phyloP scores from a whole-genome alignment of 1,140 invertebrate genomes.

The Trypoxylus dichotomus region DNA sequence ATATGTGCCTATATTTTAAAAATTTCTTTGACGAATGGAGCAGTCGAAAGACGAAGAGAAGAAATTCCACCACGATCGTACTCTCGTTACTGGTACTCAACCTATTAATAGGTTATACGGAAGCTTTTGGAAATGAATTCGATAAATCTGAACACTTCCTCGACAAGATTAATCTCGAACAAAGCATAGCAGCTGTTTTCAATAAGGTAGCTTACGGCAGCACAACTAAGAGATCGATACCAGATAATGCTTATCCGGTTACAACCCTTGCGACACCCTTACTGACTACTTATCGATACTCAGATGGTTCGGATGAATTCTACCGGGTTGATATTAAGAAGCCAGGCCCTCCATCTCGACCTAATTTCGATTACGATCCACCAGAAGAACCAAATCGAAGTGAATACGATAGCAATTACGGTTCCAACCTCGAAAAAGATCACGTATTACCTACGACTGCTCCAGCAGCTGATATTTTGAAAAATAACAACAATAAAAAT shows the following conservation, averaged over 20 bases:
- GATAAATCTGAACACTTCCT: constrained; percentile 49
- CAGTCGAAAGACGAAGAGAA: not conserved
- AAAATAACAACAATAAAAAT: constrained; percentile 69
- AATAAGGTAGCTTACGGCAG: constrained; percentile 70
- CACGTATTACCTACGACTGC: constrained; percentile 70
- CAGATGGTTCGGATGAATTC: constrained; percentile 50
- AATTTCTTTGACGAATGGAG: not conserved
- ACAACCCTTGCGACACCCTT: constrained; percentile 65
- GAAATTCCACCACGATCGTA: too few relatives aligned
- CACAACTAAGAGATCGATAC: constrained; percentile 67
- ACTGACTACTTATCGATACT: constrained; percentile 59
- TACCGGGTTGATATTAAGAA: constrained; percentile 49
- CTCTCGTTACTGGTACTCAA: not conserved
- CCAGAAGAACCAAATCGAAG: constrained; percentile 34
- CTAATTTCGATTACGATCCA: constrained; percentile 40
- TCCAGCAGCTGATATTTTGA: constrained; percentile 69
- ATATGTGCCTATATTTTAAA: constrained; percentile 41
- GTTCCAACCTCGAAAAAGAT: constrained; percentile 66
- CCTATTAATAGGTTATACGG: constrained; percentile 1
- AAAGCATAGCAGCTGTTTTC: constrained; percentile 66
- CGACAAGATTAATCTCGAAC: constrained; percentile 58
- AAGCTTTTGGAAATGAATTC: constrained; percentile 45
- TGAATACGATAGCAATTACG: constrained; percentile 56
- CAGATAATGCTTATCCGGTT: constrained; percentile 63
- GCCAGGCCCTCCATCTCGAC: constrained; percentile 36